Evolutionary conservation across 2,888 invertebrate species (phyloP).

Genomic region (Parascotia fuliginaria): DNA sequence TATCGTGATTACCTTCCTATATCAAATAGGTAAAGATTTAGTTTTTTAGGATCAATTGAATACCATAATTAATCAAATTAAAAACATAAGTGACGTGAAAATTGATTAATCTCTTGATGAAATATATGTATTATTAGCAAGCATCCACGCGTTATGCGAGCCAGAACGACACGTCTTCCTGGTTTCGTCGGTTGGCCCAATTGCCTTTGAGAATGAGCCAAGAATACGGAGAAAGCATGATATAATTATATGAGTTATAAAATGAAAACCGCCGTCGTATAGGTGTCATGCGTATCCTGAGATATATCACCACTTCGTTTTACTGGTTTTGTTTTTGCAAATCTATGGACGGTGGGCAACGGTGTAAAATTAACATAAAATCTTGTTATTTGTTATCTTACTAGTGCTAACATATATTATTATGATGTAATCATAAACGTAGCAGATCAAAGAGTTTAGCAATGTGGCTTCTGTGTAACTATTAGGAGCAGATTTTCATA

Average conservation of each 20-base stretch:
- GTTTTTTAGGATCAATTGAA: background rate
- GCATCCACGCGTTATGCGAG: conserved; percentile 47
- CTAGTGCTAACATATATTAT: background rate
- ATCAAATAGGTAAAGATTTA: background rate
- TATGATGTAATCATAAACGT: background rate
- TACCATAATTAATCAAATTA: background rate
- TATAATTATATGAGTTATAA: conserved; percentile 58
- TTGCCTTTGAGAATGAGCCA: conserved; percentile 77
- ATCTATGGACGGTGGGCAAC: background rate
- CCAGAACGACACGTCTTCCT: conserved; percentile 62
- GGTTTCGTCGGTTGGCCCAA: conserved; percentile 67
- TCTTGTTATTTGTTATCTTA: background rate
- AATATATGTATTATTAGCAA: conserved; percentile 47
- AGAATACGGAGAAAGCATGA: conserved; percentile 75
- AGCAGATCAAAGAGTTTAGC: background rate
- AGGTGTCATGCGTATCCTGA: conserved; percentile 64
- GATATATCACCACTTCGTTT: conserved; percentile 51
- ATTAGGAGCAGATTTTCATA: background rate
- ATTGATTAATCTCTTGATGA: conserved; percentile 35
- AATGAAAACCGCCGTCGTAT: conserved; percentile 55
- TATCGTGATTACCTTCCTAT: too few species aligned
- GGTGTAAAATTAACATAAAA: background rate
- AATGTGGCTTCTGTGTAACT: background rate
- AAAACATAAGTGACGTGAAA: conserved; percentile 2
- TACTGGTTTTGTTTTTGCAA: conserved; percentile 16